Base-by-base conservation (phyloP, 23 tunicate genomes). In the Styela plicata region DNA sequence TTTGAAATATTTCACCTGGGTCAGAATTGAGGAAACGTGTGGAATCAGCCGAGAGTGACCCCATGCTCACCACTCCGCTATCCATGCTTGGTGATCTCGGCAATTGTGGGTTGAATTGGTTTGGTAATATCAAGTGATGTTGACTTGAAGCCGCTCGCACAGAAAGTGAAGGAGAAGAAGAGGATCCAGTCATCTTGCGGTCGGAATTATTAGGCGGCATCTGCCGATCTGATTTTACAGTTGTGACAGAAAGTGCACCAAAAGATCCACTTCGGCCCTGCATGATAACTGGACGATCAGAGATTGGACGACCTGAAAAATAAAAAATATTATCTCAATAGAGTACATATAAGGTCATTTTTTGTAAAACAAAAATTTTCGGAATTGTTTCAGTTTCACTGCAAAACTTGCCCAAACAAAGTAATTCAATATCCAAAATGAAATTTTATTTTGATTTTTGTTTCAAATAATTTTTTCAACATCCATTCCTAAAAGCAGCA, bases 1-100 rank as follows among this genome's bases (percentile, higher is more conserved):
- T 27, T 25, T 27, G 2, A 67, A 67, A 67, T 67, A 67, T 67
- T 29, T 67, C 71, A 67, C 31, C 31, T 22, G 71, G 71, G 31
- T 67, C 71, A 22, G 71, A 67, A 22, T 67, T 67, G 16, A 67
- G 24, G 22, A 85, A 85, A n/a, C 85, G 57, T 33, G 83, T 73
- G 1, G 95, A 90, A 37, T 90, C 95, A 33, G 86, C 86, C 63
- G 95, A 90, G 21, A 69, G 26, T 7, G 95, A 90, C 22, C 95
- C 85, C 0, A 52, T 83, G 25, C 87, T 82, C 44, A 83, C 67
- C 19, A 91, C 84, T 1, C 97, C 97, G 63, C 97, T 91, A 84
- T 91, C 97, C 53, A 79, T 74, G 52, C 90, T 86, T 33, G 97
- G 90, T 2, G 90, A 82, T 52, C 97, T 78, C 22, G 97, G 90